A percentile compares a stretch with the other conserved stretches of the same genome.
Conservation (phyloP, 1,140 invertebrate genomes). For the Eueides isabella region DNA sequence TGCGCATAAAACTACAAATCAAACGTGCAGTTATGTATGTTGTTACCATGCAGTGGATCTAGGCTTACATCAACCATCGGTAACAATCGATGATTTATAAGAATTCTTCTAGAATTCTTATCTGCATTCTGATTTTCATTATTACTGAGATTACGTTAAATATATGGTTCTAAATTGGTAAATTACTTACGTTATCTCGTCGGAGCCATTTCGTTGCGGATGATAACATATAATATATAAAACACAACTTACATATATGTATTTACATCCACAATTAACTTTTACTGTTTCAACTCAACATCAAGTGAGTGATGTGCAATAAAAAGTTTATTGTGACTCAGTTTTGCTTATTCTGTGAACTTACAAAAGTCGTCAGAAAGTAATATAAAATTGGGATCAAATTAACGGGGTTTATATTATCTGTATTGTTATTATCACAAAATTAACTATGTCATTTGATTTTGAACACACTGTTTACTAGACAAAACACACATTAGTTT, state of each 20-base stretch:
- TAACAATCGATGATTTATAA: conserved; percentile 66
- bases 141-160: conserved; percentile 63
- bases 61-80: conserved; percentile 65
- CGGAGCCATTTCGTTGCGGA: conserved; percentile 74
- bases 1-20: conserved; percentile 56
- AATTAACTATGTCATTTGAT: conserved; percentile 29
- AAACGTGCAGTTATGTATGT: conserved; percentile 69
- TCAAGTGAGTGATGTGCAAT: conserved; percentile 32
- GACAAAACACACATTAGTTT: conserved; percentile 32
- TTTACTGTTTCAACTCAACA: conserved; percentile 32
- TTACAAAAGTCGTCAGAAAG: conserved; percentile 35
- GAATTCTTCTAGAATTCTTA: conserved; percentile 47
- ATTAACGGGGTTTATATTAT: conserved; percentile 24
- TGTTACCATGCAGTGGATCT: conserved; percentile 70
- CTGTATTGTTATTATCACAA: conserved; percentile 16
- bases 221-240: conserved; percentile 72
- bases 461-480: conserved; percentile 37
- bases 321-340: conserved; percentile 38
- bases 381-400: conserved; percentile 19
- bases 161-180: conserved; percentile 60
- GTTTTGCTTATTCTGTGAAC: conserved; percentile 40
- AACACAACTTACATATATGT: conserved; percentile 53
- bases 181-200: conserved; percentile 79
- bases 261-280: conserved; percentile 48
- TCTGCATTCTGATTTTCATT: conserved; percentile 58